Base-by-base conservation (phyloP, 1,140 invertebrate species). In the Magallana angulata region DNA sequence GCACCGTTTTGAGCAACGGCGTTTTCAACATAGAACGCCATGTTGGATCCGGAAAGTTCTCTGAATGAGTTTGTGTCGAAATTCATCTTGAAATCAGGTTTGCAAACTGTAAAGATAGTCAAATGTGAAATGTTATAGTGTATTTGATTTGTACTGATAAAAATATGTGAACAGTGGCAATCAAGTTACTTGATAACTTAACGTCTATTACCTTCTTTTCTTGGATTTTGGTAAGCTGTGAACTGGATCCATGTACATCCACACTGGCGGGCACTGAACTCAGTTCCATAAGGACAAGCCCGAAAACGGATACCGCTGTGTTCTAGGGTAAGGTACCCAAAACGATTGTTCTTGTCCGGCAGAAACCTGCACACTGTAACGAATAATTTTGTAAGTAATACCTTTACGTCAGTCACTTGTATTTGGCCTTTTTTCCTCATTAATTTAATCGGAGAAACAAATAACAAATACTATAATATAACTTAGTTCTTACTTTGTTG, bases 11-110 rank as follows among this genome's bases (percentile, higher is more conserved):
- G 36, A 1, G 85, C 81, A 16, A 62, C 57, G 1, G 76, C 68
- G 18, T 88, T 88, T 18, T 81, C 24, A 4, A 57, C 64, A 1
- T 85, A 48, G 14, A 81, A 88, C 48, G 87, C 87, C 87, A 88
- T 88, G n/a, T 88, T 88, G 0, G 87, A 88, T 9, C 87, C 87
- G 24, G 87, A 88, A 2, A 80, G 30, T 81, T 88, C 87, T 12
- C 59, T 76, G 57, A 85, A 88, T 16, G 16, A 59, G 9, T 81
- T 14, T 82, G 14, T 24, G 14, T 88, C 24, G 60, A 88, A 88
- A 62, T 88, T 81, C 87, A 88, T 88, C 8, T 48, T 76, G 30
- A 88, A 88, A 7, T 84, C 24, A 56, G 87, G 87, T 60, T 30
- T 58, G 24, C 86, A 87, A 24, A 68, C 86, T 87, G 30, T 56